Base-by-base conservation (phyloP, 2,888 invertebrate genomes). In the Nemapogon koenigi region DNA sequence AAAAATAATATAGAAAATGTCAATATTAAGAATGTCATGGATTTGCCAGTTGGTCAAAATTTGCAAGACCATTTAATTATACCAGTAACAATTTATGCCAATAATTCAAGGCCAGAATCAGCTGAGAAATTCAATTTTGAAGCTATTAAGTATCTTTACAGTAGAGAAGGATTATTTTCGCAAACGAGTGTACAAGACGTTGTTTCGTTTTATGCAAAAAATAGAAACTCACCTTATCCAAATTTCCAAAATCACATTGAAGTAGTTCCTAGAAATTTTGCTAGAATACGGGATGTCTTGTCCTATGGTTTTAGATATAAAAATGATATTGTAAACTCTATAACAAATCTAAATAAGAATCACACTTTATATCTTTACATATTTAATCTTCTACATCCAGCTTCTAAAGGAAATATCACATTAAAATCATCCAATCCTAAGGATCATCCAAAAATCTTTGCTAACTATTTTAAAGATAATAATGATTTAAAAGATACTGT, bases 381-480 rank as follows among this genome's bases (percentile, higher is more conserved):
- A 1, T 59, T 79, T 1, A 55, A 63, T 10, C 48, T 81, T 1
- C 43, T 81, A 1, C 71, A 76, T 46, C 83, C 83, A 0, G 57
- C 65, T 49, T 83, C 83, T 0, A 68, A 60, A 10, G 86, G 87
- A 28, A 57, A 53, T 30, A 53, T 91, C 13, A 62, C 66, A 32
- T 57, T 91, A 3, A 69, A 64, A 29, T 81, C 82, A 1, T 60
- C 57, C 1, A 58, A 88, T 54, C 85, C 87, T 0, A 55, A 63
- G 16, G 82, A 84, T 4, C 63, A 80, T 37, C 88, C 88, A 0
- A 49, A 73, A 16, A 83, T 89, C 31, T 67, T 83, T 47, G 69
- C 86, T 1, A 86, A 87, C 49, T 89, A 88, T 55, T 73, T 89
- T 16, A 55, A 64, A 1, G 73, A 85, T 11, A 52, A 62, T 1